Base-by-base conservation (phyloP, 2,797 vertebrate species). In the Tympanoctomys barrerae region DNA sequence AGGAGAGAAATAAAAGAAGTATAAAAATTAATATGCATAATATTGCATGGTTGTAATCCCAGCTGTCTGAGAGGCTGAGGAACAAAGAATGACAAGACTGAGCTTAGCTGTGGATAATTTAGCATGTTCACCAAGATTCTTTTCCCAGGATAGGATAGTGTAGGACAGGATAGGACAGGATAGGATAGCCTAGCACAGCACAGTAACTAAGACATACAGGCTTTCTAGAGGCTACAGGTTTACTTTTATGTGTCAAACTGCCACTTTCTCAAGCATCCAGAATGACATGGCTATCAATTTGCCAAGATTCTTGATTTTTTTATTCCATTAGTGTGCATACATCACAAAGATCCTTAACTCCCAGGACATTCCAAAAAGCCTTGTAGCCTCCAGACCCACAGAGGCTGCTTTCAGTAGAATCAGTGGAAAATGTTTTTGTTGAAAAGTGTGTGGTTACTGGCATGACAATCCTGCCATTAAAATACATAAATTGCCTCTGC, bases 211-310 rank as follows among this genome's bases (percentile, higher is more conserved):
- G 33, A 70, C 33, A 70, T 31, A 80, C 2, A 42, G 9, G 78
- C 75, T 90, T 80, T 91, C 73, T 70, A 86, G 93, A 81, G 83
- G n/a, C 8, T 95, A 54, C 31, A 87, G 12, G n/a, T 89, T 95
- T 97, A 21, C 82, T 95, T 93, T 88, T 64, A 19, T 70, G 2
- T 70, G 18, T 90, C 77, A 71, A 79, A n/a, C 46, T 87, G 36
- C 46, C n/a, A 96, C 24, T 75, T 39, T 70, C 26, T 8, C 46
- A 96, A 87, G 46, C 31, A 96, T 87, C 18, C 7, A 14, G 81
- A 95, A 81, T 46, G 24, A 88, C 1, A 7, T 54, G 33, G 26
- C 42, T 92, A 70, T 86, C 90, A 94, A 7, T 94, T 95, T 93
- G 18, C 66, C 61, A 92, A 85, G 59, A 94, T 89, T 87, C 46